Percentiles rank a stretch among this genome's conserved stretches.
phyloP scores from a whole-genome alignment of 1,140 invertebrate species.

The Schmidtea mediterranea region DNA sequence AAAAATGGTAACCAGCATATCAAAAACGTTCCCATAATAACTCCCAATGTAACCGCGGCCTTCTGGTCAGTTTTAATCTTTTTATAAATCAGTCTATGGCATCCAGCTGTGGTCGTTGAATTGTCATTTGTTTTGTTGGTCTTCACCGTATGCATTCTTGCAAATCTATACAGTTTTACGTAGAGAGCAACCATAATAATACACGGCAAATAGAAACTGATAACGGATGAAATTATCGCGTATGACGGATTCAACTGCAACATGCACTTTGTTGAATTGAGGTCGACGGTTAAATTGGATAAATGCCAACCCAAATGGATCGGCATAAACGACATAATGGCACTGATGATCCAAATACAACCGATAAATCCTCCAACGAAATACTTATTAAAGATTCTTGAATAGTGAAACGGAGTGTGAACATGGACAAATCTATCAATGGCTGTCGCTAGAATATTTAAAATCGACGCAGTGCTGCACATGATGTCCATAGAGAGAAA shows the following conservation, averaged over 20 bases:
- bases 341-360: slow-evolving; percentile 57
- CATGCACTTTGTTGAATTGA: neutral
- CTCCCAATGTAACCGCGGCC: too few species aligned
- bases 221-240: neutral
- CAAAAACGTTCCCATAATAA: too few species aligned
- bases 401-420: slow-evolving; percentile 56
- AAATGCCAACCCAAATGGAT: slow-evolving; percentile 18
- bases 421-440: slow-evolving; percentile 65
- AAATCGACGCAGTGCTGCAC: slow-evolving; percentile 53
- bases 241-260: neutral
- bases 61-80: too few species aligned
- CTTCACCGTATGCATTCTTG: neutral
- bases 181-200: neutral
- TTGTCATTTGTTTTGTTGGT: too few species aligned
- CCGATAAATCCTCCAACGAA: slow-evolving; percentile 55
- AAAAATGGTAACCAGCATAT: too few species aligned
- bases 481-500: slow-evolving; percentile 37
- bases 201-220: neutral
- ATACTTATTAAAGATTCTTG: slow-evolving; percentile 11
- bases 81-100: too few species aligned
- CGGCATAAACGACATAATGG: slow-evolving; percentile 59
- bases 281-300: neutral
- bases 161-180: neutral
- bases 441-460: slow-evolving; percentile 64
- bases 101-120: too few species aligned